Conservation (phyloP, 2,797 vertebrate genomes). For the Merluccius polli region DNA sequence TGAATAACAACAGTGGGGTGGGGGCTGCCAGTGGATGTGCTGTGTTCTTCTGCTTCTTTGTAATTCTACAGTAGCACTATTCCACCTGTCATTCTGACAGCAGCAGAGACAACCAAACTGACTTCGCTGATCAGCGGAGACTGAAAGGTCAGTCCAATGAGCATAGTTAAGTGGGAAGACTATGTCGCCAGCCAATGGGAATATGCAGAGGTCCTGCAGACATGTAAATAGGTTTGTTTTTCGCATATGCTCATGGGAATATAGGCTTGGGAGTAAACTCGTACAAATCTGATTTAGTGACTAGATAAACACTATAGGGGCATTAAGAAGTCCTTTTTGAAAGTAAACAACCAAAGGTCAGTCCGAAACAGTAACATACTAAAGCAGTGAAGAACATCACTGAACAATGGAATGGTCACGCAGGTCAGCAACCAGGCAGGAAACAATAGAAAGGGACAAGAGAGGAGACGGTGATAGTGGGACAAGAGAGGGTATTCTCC, state of each 20-base stretch:
- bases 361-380: background rate
- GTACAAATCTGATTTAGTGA: background rate
- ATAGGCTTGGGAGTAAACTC: background rate
- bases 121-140: background rate
- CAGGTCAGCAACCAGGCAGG: too few relatives aligned
- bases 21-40: too few relatives aligned
- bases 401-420: too few relatives aligned
- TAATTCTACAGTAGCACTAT: background rate
- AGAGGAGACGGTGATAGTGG: too few relatives aligned
- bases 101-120: background rate
- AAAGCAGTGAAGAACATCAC: too few relatives aligned
- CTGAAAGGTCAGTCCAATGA: background rate
- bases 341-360: background rate
- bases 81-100: background rate
- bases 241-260: background rate
- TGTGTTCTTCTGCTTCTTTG: background rate
- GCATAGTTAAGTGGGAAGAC: background rate
- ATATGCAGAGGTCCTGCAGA: background rate
- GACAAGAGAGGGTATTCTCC: background rate
- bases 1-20: background rate
- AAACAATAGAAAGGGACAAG: background rate
- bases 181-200: background rate
- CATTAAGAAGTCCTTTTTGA: background rate
- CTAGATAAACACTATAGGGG: background rate
- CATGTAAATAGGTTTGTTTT: background rate